These are phyloP conservation scores for Arizona elegans DNA, from an alignment of 2,113 vertebrate species.

Conservation along the genomic window DNA sequence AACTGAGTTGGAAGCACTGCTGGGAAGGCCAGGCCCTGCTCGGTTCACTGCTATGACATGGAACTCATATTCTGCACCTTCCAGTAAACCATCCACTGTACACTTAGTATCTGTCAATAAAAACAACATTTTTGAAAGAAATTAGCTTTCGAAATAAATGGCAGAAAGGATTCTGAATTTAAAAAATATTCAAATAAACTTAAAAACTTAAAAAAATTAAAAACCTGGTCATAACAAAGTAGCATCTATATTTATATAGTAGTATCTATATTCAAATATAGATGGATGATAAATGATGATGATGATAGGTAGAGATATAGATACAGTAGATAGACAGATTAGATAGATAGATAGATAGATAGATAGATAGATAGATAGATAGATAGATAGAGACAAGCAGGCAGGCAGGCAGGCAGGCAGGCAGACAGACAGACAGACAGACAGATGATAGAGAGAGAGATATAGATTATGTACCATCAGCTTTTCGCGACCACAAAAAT, in stretches of 20 bases:
- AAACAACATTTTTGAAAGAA: not conserved
- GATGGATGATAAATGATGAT: not conserved
- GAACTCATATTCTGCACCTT: constrained; percentile 71
- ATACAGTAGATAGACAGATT: not conserved
- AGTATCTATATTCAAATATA: not conserved
- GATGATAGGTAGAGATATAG: not conserved
- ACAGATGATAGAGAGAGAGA: not conserved
- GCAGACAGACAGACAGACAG: too few relatives aligned
- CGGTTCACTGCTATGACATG: constrained; percentile 60
- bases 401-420: too few relatives aligned
- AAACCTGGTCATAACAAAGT: constrained; percentile 1
- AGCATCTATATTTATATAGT: not conserved
- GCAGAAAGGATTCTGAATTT: not conserved
- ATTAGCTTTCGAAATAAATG: not conserved
- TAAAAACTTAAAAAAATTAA: not conserved
- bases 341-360: not conserved
- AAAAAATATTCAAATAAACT: not conserved
- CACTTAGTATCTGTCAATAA: constrained; percentile 54
- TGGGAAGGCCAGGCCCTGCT: constrained; percentile 57
- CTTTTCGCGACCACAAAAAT: not conserved
- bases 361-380: too few relatives aligned
- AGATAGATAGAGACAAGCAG: not conserved
- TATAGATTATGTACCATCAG: not conserved
- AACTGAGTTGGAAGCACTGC: constrained; percentile 55
- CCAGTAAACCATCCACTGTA: constrained; percentile 59